Conservation (phyloP, 1,140 invertebrate species). For the Rhynchophorus ferrugineus region DNA sequence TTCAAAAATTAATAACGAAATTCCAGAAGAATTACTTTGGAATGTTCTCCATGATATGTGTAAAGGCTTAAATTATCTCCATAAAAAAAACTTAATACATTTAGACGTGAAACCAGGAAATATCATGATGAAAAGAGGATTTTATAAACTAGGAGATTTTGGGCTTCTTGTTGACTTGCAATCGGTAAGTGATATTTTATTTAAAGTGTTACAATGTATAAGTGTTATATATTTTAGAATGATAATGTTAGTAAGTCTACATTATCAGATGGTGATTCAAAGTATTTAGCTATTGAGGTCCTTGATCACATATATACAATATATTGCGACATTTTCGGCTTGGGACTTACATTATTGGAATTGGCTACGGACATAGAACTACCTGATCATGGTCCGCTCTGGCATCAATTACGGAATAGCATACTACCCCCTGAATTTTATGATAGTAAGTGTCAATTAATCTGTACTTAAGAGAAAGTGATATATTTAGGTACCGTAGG, state of each 20-base stretch:
- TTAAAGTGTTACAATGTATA: neutral
- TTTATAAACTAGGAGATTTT: slow-evolving; percentile 68
- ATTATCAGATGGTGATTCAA: slow-evolving; percentile 62
- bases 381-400: slow-evolving; percentile 57
- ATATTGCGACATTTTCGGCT: slow-evolving; percentile 56
- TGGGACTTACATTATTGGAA: slow-evolving; percentile 69
- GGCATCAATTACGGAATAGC: slow-evolving; percentile 56
- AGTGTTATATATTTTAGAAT: slow-evolving; percentile 4
- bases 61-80: slow-evolving; percentile 29
- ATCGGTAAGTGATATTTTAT: slow-evolving; percentile 41
- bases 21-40: slow-evolving; percentile 43
- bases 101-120: slow-evolving; percentile 74
- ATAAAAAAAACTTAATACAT: slow-evolving; percentile 52
- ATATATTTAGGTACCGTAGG: slow-evolving; percentile 6
- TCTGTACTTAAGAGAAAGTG: neutral
- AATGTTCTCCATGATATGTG: slow-evolving; percentile 40
- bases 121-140: slow-evolving; percentile 56
- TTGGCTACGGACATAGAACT: slow-evolving; percentile 63
- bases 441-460: slow-evolving; percentile 19
- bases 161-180: slow-evolving; percentile 61
- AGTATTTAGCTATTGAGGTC: slow-evolving; percentile 68
- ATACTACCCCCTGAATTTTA: slow-evolving; percentile 20
- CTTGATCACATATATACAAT: slow-evolving; percentile 55
- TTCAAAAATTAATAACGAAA: slow-evolving; percentile 38
- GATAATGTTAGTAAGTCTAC: slow-evolving; percentile 16